Evolutionary conservation across 2,113 vertebrate genomes (phyloP).

Genomic region (Corythaeola cristata): DNA sequence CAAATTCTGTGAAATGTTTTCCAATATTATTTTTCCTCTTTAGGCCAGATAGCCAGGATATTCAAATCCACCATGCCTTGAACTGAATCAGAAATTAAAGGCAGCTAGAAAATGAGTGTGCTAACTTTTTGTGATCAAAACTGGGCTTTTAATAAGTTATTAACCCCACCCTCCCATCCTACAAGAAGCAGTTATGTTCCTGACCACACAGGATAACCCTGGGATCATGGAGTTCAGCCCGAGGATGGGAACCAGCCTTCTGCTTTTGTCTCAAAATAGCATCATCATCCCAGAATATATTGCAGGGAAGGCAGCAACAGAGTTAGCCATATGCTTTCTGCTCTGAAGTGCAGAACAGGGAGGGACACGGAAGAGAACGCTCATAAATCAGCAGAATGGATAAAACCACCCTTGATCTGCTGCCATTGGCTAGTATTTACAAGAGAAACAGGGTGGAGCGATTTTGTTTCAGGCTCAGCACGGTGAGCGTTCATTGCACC

Average conservation of each 20-base stretch:
- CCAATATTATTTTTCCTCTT: background rate
- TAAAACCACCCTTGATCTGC: background rate
- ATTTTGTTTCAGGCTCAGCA: background rate
- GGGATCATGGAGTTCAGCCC: background rate
- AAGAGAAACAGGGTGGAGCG: background rate
- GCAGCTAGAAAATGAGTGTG: background rate
- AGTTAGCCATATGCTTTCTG: background rate
- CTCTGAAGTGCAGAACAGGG: background rate
- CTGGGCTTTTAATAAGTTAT: background rate
- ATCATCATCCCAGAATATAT: background rate
- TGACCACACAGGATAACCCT: background rate
- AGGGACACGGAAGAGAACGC: background rate
- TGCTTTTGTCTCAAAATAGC: constrained; percentile 38
- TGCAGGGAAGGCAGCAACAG: background rate
- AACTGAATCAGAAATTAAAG: background rate
- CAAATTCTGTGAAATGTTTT: background rate
- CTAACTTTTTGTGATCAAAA: background rate
- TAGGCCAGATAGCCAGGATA: background rate
- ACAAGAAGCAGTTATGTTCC: background rate
- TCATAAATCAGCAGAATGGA: background rate
- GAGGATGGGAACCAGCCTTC: background rate
- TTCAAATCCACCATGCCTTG: background rate
- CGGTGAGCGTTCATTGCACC: background rate
- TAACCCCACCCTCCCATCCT: background rate
- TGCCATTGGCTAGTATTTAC: background rate